Evolutionary conservation across 1,140 invertebrate genomes (phyloP).

Genomic region (Aphelinus certus): DNA sequence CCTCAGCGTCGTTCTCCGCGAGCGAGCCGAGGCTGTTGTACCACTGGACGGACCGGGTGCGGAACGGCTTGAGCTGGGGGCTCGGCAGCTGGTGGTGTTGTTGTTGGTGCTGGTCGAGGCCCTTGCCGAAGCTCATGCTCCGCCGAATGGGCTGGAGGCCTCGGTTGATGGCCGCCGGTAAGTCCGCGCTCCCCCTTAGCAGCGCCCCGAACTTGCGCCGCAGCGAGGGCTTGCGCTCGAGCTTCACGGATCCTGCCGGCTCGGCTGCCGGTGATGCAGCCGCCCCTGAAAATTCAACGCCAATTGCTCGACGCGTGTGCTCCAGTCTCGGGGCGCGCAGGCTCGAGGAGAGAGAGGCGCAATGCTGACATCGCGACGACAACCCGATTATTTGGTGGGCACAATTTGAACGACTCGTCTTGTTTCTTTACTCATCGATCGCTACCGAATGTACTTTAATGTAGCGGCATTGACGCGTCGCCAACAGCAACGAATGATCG

Average conservation of each 20-base stretch:
- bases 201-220: slow-evolving; percentile 53
- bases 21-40: slow-evolving; percentile 58
- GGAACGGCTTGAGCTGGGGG: background rate
- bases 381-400: too few species aligned
- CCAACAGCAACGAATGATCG: too few species aligned
- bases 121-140: slow-evolving; percentile 57
- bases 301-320: too few species aligned
- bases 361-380: too few species aligned
- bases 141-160: slow-evolving; percentile 56
- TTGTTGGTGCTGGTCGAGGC: slow-evolving; percentile 47
- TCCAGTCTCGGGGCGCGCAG: too few species aligned
- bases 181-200: slow-evolving; percentile 53
- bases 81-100: slow-evolving; percentile 14
- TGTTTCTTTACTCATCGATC: too few species aligned
- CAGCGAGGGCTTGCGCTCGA: slow-evolving; percentile 52
- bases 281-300: too few species aligned
- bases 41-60: slow-evolving; percentile 49
- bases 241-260: slow-evolving; percentile 22
- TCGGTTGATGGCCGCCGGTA: slow-evolving; percentile 57
- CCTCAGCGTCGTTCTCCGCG: slow-evolving; percentile 47
- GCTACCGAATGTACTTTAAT: too few species aligned
- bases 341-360: too few species aligned
- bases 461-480: too few species aligned
- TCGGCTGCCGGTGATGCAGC: too few species aligned
- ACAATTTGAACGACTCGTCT: too few species aligned